Conservation (phyloP, 2,888 invertebrate species). For the Venustoraphidia nigricollis region DNA sequence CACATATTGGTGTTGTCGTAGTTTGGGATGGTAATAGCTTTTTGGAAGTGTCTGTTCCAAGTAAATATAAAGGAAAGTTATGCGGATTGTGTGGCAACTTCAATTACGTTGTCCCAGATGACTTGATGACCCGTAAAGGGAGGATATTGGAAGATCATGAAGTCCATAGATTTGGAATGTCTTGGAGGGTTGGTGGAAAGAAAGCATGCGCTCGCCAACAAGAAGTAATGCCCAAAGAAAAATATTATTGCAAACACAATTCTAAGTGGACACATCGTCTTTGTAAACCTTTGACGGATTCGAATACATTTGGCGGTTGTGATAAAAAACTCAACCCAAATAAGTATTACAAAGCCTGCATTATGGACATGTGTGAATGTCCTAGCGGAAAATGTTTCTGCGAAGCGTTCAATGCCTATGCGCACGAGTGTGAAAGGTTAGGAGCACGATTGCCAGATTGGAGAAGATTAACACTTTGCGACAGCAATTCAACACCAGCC, state of each 20-base stretch:
- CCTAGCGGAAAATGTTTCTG: constrained; percentile 70
- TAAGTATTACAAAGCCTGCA: constrained; percentile 75
- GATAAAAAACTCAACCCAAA: constrained; percentile 62
- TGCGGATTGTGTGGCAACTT: constrained; percentile 94
- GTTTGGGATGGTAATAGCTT: constrained; percentile 91
- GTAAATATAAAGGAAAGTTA: constrained; percentile 54
- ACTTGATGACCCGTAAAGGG: constrained; percentile 58
- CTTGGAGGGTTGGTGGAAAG: constrained; percentile 80
- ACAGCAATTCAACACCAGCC: constrained; percentile 1
- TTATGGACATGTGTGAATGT: constrained; percentile 80
- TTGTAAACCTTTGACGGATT: constrained; percentile 24
- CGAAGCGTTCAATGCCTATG: constrained; percentile 79
- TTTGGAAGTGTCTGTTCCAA: constrained; percentile 67
- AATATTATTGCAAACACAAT: constrained; percentile 30
- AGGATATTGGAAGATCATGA: constrained; percentile 46
- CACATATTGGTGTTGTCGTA: constrained; percentile 65
- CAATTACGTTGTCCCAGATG: constrained; percentile 74
- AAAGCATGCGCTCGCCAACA: constrained; percentile 48
- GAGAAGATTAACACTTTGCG: constrained; percentile 52
- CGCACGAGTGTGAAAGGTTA: constrained; percentile 67
- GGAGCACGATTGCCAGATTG: constrained; percentile 59
- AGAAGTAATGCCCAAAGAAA: constrained; percentile 28
- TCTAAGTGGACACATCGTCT: constrained; percentile 20
- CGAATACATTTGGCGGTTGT: constrained; percentile 56
- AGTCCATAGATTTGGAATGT: constrained; percentile 60